Base-by-base conservation (phyloP, 2,888 invertebrate genomes). In the Pycnomerus fuliginosus region DNA sequence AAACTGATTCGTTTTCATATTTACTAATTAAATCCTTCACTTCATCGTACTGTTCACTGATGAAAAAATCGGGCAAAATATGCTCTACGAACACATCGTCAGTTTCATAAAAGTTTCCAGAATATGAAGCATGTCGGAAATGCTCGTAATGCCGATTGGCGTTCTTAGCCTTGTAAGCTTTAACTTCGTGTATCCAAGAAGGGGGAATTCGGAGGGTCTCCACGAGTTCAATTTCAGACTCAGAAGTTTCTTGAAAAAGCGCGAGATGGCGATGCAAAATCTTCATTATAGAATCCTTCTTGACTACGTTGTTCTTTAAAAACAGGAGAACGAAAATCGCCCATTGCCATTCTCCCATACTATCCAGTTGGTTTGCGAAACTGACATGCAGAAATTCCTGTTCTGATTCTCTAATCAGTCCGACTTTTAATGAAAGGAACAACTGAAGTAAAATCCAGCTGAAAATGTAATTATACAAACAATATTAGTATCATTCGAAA, bases 311-410 rank as follows among this genome's bases (percentile, higher is more conserved):
- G 41, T 86, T 75, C 7, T 82, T 77, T 10, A 87, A 75, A 65
- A 87, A 85, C 1, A 84, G 67, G 14, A 91, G 72, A 1, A 87
- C 88, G 67, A 88, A 93, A 15, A 90, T 78, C 0, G 94, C 85
- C 82, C 90, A 87, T 25, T 92, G 85, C 91, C 94, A 96, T 15
- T 85, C 72, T 0, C 87, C 90, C 37, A 81, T 70, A 16, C 85
- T 80, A 70, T 94, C 93, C 40, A 97, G 71, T 70, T 94, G 93
- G 0, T 84, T 80, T 0, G 93, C 87, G 58, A 87, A 86, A 43
- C 85, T 86, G 0, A 78, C 74, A 61, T 85, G 83, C 2, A 89
- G 72, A 48, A 79, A 75, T 5, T 78, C 76, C 27, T 76, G 74
- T 3, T 80, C 78, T 14, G 79, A 71, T 7, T 76, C 72, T 0